Percentiles rank a stretch among this genome's conserved stretches.
These are phyloP conservation scores for Zaprionus vittiger DNA, from an alignment of 1,140 invertebrate genomes.

Conservation along the genomic window DNA sequence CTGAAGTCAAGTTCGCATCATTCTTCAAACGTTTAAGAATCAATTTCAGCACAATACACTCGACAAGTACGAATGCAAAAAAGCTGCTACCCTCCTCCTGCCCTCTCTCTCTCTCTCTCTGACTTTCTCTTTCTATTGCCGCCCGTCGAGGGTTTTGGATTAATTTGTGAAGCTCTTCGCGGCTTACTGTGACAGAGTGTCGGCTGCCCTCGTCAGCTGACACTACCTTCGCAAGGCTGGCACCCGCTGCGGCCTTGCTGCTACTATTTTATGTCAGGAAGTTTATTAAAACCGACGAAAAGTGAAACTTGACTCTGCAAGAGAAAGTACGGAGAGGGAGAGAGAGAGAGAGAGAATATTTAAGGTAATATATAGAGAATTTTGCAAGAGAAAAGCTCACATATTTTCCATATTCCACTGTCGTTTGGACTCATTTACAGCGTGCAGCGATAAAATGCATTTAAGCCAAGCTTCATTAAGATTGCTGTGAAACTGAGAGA, in stretches of 20 bases:
- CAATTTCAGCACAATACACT: constrained; percentile 72
- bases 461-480: too few species aligned
- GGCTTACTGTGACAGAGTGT: constrained; percentile 29
- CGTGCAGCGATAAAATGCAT: too few species aligned
- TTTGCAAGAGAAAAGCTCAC: too few species aligned
- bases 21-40: constrained; percentile 78
- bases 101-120: not conserved
- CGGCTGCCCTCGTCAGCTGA: constrained; percentile 5
- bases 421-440: too few species aligned
- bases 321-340: not conserved
- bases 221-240: not conserved
- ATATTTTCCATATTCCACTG: too few species aligned
- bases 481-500: too few species aligned
- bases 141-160: constrained; percentile 42
- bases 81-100: constrained; percentile 13
- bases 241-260: constrained; percentile 19
- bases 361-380: too few species aligned
- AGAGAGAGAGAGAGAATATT: not conserved
- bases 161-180: constrained; percentile 38
- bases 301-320: not conserved
- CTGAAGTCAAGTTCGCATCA: constrained; percentile 69
- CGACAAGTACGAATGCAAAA: constrained; percentile 54
- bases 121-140: not conserved
- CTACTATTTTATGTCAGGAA: constrained; percentile 12
- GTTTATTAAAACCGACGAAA: not conserved